Conservation (phyloP, 2,888 invertebrate genomes). For the Anaspis maculata region DNA sequence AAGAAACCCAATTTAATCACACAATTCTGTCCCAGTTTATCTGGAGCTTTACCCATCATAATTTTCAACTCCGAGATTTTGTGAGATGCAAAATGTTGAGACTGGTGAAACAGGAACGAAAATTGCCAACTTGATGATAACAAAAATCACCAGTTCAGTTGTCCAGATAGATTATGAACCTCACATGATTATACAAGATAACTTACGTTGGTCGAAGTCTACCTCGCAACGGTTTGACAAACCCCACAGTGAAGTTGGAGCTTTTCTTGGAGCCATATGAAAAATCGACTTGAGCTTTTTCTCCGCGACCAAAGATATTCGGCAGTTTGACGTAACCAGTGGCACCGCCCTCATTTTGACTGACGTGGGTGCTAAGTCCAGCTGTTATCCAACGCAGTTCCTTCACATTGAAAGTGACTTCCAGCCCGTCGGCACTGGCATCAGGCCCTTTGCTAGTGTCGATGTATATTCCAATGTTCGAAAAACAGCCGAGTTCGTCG, state of each 20-base stretch:
- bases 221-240: constrained; percentile 77
- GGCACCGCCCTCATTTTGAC: constrained; percentile 85
- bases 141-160: no score
- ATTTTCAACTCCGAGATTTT: no score
- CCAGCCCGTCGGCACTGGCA: constrained; percentile 71
- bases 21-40: no score
- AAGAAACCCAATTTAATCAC: no score
- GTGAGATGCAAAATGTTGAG: no score
- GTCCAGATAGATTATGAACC: no score
- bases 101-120: no score
- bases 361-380: constrained; percentile 78
- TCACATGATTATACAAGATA: no score
- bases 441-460: constrained; percentile 77
- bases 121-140: no score
- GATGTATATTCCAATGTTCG: constrained; percentile 74
- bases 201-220: constrained; percentile 57
- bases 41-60: no score
- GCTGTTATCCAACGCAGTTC: constrained; percentile 79
- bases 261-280: constrained; percentile 77
- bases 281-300: constrained; percentile 73
- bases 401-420: constrained; percentile 80
- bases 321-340: constrained; percentile 67
- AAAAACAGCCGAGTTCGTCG: constrained; percentile 82
- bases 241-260: constrained; percentile 69
- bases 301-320: constrained; percentile 83